A percentile compares a stretch with the other conserved stretches of the same genome.
phyloP scores from a whole-genome alignment of 2,797 vertebrate species.

The Artibeus lituratus region DNA sequence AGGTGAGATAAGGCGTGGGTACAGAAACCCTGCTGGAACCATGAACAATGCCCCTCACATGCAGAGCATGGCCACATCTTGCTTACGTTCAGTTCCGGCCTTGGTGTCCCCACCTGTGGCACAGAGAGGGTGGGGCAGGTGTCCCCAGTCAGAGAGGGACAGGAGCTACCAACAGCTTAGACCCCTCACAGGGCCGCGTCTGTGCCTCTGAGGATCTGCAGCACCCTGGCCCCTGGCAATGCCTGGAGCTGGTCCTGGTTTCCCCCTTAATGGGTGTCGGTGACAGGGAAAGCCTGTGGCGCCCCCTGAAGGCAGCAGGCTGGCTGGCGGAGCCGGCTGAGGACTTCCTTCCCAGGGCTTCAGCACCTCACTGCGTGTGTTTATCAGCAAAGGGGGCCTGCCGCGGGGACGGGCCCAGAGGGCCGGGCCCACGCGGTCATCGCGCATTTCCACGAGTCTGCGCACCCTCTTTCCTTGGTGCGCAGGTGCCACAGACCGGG shows the following conservation, averaged over 20 bases:
- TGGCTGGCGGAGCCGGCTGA: fast-evolving
- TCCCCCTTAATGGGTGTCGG: background rate
- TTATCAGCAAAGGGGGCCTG: background rate
- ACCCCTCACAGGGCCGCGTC: background rate
- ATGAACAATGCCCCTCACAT: slow-evolving; percentile 72
- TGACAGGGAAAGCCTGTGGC: fast-evolving
- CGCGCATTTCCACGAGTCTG: fast-evolving
- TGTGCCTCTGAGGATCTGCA: background rate
- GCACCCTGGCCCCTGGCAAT: background rate
- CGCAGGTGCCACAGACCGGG: fast-evolving
- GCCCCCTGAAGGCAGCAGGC: background rate
- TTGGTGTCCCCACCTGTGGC: background rate
- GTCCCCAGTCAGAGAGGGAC: background rate
- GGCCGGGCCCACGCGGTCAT: background rate
- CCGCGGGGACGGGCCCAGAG: background rate
- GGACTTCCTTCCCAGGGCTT: background rate
- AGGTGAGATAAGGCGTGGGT: slow-evolving; percentile 76
- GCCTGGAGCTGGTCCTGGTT: background rate
- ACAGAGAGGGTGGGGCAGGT: background rate
- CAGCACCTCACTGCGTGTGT: fast-evolving
- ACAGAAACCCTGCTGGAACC: slow-evolving; percentile 76
- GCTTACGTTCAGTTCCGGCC: slow-evolving; percentile 38
- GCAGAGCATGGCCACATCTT: slow-evolving; percentile 36
- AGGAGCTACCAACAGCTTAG: fast-evolving
- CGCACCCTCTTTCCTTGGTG: background rate